Conservation (phyloP, 2,888 invertebrate genomes). For the Pristionchus japonicus region DNA sequence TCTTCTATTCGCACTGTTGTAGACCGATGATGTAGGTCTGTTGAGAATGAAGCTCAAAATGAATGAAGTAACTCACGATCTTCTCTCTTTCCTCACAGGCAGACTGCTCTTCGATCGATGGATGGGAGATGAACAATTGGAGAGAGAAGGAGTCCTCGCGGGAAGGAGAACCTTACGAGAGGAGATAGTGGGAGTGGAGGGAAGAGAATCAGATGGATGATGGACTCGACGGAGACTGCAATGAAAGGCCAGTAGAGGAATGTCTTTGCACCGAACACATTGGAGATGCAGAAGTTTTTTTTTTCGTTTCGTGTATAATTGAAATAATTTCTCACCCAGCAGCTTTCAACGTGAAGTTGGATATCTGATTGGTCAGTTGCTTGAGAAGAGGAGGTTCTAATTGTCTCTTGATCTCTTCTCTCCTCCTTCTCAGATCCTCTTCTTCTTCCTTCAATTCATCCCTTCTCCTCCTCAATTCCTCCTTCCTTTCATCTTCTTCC, state of each 20-base stretch:
- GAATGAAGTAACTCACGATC: not conserved
- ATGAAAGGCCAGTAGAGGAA: too few relatives aligned
- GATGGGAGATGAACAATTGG: constrained; percentile 49
- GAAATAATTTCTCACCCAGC: constrained; percentile 2
- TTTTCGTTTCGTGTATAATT: too few relatives aligned
- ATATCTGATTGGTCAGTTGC: constrained; percentile 11
- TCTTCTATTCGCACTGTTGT: too few relatives aligned
- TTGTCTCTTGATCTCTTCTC: constrained; percentile 56
- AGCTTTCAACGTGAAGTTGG: constrained; percentile 36
- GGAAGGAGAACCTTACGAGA: constrained; percentile 16
- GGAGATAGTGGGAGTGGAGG: constrained; percentile 59
- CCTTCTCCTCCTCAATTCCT: constrained; percentile 46
- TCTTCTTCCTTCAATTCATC: constrained; percentile 55
- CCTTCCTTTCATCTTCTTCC: constrained; percentile 55
- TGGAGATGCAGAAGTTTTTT: too few relatives aligned
- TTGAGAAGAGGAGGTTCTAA: constrained; percentile 20
- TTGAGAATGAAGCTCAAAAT: too few relatives aligned
- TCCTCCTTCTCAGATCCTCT: constrained; percentile 58
- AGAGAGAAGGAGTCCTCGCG: constrained; percentile 49
- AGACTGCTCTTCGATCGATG: constrained; percentile 44
- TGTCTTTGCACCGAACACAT: too few relatives aligned
- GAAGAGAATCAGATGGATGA: constrained; percentile 59
- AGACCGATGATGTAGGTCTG: too few relatives aligned
- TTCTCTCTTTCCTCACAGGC: constrained; percentile 15
- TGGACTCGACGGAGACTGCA: not conserved